These are phyloP conservation scores for Tragulus kanchil DNA, from an alignment of 2,113 vertebrate genomes.

Conservation along the genomic window DNA sequence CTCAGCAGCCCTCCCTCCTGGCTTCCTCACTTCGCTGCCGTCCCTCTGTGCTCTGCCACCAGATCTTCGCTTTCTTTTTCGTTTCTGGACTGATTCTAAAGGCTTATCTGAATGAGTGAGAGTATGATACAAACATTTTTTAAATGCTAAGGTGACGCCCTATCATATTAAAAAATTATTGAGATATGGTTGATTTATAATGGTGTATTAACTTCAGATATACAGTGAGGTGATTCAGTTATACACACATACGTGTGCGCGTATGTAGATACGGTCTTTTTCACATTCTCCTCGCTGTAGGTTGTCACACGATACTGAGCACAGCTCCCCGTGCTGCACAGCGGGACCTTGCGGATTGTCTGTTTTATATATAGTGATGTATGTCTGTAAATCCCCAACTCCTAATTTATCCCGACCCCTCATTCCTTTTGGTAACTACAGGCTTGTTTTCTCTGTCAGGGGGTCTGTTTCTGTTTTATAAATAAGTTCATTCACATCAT, in stretches of 20 bases:
- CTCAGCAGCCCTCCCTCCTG: rapidly evolving
- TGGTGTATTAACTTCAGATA: not conserved
- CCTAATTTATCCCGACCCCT: too few species aligned
- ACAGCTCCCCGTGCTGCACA: rapidly evolving
- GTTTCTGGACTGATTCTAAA: not conserved
- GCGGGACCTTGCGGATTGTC: not conserved
- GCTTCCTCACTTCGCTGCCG: rapidly evolving
- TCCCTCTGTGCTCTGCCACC: rapidly evolving
- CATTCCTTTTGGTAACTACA: too few species aligned
- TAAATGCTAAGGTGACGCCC: not conserved
- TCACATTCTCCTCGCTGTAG: not conserved
- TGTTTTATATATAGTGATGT: not conserved
- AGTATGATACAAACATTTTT: not conserved
- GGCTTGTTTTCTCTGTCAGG: too few species aligned
- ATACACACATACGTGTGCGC: not conserved
- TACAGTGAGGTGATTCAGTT: not conserved
- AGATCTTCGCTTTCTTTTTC: rapidly evolving
- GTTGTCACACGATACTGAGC: not conserved
- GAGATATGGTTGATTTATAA: not conserved
- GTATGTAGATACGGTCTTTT: not conserved
- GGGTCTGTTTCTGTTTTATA: too few species aligned
- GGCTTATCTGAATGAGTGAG: not conserved
- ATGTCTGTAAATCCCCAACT: too few species aligned
- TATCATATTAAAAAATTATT: not conserved
- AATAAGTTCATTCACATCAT: too few species aligned